Evolutionary conservation across 2,113 vertebrate species (phyloP).

Genomic region (Pituophis catenifer): DNA sequence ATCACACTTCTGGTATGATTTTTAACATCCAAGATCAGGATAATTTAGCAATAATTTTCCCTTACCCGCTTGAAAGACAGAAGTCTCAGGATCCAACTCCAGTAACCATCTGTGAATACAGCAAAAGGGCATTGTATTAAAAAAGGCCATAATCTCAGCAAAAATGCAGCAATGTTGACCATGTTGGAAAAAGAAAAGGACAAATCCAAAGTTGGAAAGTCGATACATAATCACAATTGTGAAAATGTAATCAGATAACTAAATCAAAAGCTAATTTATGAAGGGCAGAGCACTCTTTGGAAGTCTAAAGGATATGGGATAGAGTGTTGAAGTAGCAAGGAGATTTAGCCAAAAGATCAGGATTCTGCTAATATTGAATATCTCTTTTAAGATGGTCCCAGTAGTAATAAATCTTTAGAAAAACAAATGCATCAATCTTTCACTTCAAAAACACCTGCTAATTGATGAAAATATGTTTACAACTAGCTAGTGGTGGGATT

Average conservation of each 20-base stretch:
- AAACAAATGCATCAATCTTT: not conserved
- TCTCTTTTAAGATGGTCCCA: not conserved
- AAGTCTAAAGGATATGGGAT: not conserved
- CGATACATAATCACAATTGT: not conserved
- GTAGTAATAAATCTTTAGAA: not conserved
- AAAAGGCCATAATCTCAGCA: not conserved
- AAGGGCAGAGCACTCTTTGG: not conserved
- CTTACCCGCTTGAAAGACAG: conserved; percentile 55
- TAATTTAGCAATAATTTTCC: conserved; percentile 24
- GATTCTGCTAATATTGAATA: not conserved
- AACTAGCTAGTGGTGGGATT: not conserved
- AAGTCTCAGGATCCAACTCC: conserved; percentile 38
- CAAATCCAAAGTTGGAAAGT: not conserved
- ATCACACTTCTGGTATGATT: not conserved
- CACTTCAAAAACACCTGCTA: not conserved
- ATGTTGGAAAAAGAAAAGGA: not conserved
- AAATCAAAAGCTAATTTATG: not conserved
- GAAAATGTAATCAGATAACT: not conserved
- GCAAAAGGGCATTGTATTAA: not conserved
- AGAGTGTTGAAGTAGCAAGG: not conserved
- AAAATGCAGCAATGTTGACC: not conserved
- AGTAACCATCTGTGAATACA: conserved; percentile 47
- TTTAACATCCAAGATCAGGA: conserved; percentile 31
- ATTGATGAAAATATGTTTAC: not conserved
- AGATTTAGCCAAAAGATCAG: not conserved